These are phyloP conservation scores for zebrafish (Danio rerio) DNA, from an alignment of 2,113 vertebrate genomes.

Conservation along the genomic window GRCz12tu NC_133193.1:39793501-39794000, in stretches of 20 bases:
- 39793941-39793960: slow-evolving; percentile 59
- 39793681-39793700: not conserved
- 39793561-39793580: too few relatives aligned
- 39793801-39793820: slow-evolving; percentile 26
- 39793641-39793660: not conserved
- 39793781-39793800: not conserved
- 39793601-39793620: not conserved
- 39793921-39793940: slow-evolving; percentile 57
- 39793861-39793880: slow-evolving; percentile 28
- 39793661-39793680: not conserved
- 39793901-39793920: slow-evolving; percentile 69
- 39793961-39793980: slow-evolving; percentile 75
- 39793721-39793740: slow-evolving; percentile 36
- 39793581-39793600: too few relatives aligned
- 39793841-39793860: slow-evolving; percentile 31
- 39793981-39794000: slow-evolving; percentile 59
- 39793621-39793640: too few relatives aligned
- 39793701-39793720: not conserved
- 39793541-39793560: too few relatives aligned
- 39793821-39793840: slow-evolving; percentile 7
- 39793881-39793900: slow-evolving; percentile 55
- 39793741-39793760: slow-evolving; percentile 12
- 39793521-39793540: too few relatives aligned
- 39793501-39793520: too few relatives aligned
- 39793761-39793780: not conserved